phyloP scores from a whole-genome alignment of 2,113 vertebrate genomes.

The Pseudonaja textilis region DNA sequence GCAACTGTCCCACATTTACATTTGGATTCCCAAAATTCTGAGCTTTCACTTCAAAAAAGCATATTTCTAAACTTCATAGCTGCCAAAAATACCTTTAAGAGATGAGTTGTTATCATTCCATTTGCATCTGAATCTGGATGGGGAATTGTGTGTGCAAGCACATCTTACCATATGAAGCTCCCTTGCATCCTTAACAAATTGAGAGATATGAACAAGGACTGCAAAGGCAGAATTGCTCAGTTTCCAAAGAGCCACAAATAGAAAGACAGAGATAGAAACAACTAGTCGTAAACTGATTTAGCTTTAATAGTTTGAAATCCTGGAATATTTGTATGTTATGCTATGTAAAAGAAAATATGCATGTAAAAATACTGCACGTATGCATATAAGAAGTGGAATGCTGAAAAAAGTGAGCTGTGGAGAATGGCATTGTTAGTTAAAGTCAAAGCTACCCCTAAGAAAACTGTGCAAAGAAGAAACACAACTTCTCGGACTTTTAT shows the following conservation, averaged over 20 bases:
- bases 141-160: not conserved
- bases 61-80: not conserved
- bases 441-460: not conserved
- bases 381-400: not conserved
- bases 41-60: not conserved
- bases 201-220: not conserved
- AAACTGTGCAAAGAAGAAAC: not conserved
- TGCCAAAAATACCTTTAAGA: not conserved
- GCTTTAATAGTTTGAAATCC: not conserved
- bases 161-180: not conserved
- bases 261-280: not conserved
- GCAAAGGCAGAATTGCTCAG: too few species aligned
- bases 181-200: not conserved
- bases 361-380: not conserved
- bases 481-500: not conserved
- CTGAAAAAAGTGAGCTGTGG: not conserved
- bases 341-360: not conserved
- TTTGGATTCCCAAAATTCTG: not conserved
- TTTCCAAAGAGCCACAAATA: not conserved
- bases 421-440: not conserved
- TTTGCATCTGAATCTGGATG: not conserved
- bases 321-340: not conserved
- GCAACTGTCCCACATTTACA: not conserved
- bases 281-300: not conserved
- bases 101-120: not conserved